Evolutionary conservation across 2,113 vertebrate species (phyloP).

Genomic region (Ictidomys tridecemlineatus): DNA sequence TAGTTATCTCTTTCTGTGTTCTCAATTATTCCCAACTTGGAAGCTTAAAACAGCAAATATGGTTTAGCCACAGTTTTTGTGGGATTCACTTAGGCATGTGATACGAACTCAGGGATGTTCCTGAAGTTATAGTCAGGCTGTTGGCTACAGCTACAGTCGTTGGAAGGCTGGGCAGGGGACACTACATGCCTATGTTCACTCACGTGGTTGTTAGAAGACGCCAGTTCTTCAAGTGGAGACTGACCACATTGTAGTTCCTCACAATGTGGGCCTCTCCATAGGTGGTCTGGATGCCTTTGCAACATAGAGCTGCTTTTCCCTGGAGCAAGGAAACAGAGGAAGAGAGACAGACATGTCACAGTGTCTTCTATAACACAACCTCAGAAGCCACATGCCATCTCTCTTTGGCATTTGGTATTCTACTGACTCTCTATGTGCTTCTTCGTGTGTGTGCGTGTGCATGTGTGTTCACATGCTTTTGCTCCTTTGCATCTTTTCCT

Average conservation of each 20-base stretch:
- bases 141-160: background rate
- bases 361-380: background rate
- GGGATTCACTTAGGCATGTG: background rate
- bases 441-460: too few relatives aligned
- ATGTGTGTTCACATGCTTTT: background rate
- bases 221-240: background rate
- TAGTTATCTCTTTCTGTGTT: background rate
- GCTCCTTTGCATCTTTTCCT: background rate
- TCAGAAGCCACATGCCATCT: background rate
- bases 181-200: background rate
- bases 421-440: background rate
- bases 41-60: background rate
- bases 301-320: background rate
- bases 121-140: background rate
- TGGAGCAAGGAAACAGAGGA: background rate
- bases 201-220: background rate
- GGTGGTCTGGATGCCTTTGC: background rate
- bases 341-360: background rate
- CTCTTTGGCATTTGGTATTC: background rate
- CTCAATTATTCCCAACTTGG: background rate
- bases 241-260: background rate
- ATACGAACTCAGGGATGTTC: background rate
- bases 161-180: background rate
- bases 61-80: background rate
- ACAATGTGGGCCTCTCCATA: rapidly evolving